A percentile compares a stretch with the other conserved stretches of the same genome.
These are phyloP conservation scores for Nipponia nippon DNA, from an alignment of 2,113 vertebrate species.

Conservation along the genomic window DNA sequence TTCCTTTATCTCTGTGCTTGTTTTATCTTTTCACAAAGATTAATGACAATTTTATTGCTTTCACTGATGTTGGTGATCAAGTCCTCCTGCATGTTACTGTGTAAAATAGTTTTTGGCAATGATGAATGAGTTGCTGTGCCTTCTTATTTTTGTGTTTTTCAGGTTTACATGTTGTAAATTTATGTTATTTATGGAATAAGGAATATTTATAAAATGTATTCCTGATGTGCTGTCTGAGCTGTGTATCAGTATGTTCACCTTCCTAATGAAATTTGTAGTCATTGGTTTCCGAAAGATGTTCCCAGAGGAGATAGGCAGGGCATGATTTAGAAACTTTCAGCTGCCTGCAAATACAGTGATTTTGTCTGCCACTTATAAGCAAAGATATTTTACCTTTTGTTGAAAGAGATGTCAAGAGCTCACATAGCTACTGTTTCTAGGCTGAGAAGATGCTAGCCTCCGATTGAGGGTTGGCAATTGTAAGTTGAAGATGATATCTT, in stretches of 20 bases:
- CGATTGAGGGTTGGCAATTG: background rate
- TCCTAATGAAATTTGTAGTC: background rate
- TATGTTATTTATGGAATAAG: background rate
- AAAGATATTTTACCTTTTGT: background rate
- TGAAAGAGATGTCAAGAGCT: background rate
- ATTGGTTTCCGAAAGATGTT: background rate
- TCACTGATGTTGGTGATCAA: background rate
- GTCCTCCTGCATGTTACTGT: background rate
- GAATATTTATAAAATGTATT: background rate
- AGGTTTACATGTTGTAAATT: background rate
- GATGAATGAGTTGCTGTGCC: background rate
- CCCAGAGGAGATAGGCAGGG: background rate
- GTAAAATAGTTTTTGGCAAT: background rate
- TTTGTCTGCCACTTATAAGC: background rate
- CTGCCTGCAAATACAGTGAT: background rate
- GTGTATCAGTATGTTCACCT: background rate
- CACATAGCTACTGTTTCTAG: background rate
- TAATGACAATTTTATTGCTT: slow-evolving; percentile 34
- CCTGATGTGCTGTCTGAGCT: background rate
- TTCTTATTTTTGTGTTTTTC: background rate
- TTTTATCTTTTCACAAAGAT: slow-evolving; percentile 30
- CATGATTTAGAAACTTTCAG: background rate
- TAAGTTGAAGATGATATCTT: background rate
- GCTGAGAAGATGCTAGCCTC: background rate
- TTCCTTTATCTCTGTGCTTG: slow-evolving; percentile 35